Conservation (phyloP, 2,113 vertebrate species). For the Hymenochirus boettgeri region DNA sequence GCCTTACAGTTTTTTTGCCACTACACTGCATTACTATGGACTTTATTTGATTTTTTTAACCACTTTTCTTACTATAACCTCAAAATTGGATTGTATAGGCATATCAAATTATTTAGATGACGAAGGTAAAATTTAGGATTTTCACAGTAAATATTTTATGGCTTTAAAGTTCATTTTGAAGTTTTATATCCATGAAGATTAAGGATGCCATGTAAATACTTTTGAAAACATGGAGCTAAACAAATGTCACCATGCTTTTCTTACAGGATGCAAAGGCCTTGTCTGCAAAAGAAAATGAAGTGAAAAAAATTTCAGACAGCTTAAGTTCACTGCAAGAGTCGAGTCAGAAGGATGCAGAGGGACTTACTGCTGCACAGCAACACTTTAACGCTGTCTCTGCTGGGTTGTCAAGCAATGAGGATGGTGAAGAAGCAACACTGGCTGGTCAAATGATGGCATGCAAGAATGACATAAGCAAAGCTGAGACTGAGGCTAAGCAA, state of each 20-base stretch:
- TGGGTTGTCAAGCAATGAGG: slow-evolving; percentile 80
- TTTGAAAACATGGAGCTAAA: too few relatives aligned
- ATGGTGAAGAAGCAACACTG: slow-evolving; percentile 79
- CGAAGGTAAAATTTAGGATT: too few relatives aligned
- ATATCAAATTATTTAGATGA: too few relatives aligned
- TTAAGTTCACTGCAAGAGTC: slow-evolving; percentile 68
- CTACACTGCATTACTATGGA: too few relatives aligned
- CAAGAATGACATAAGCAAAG: slow-evolving; percentile 90
- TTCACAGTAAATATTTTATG: too few relatives aligned
- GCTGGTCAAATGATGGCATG: slow-evolving; percentile 89
- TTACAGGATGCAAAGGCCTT: slow-evolving; percentile 78
- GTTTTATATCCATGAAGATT: too few relatives aligned
- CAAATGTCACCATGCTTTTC: background rate
- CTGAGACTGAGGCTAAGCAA: slow-evolving; percentile 86
- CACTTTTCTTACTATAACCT: too few relatives aligned
- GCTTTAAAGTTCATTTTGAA: too few relatives aligned
- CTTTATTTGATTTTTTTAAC: too few relatives aligned
- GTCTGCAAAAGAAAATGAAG: slow-evolving; percentile 75
- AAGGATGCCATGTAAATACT: too few relatives aligned
- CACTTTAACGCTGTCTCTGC: slow-evolving; percentile 85
- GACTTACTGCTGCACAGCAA: slow-evolving; percentile 74
- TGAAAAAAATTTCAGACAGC: slow-evolving; percentile 64
- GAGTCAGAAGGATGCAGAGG: slow-evolving; percentile 63
- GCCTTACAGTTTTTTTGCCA: too few relatives aligned
- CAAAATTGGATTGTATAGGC: too few relatives aligned